phyloP scores from a whole-genome alignment of 2,888 invertebrate species.

The Aricia artaxerxes region DNA sequence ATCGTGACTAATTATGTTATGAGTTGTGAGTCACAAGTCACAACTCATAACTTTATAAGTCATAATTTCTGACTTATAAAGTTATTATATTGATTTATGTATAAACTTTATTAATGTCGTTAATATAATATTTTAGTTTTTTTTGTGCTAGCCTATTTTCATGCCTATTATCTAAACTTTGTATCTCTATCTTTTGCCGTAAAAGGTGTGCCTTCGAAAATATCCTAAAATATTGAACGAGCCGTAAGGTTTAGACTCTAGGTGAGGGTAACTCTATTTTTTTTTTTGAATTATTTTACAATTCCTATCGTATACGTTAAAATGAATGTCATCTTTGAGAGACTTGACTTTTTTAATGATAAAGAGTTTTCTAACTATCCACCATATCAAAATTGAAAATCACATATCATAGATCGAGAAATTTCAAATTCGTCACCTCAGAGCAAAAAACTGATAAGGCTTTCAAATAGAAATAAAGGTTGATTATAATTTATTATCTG shows the following conservation, averaged over 20 bases:
- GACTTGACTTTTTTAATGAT: too few species aligned
- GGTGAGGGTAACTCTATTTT: too few species aligned
- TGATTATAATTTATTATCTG: conserved; percentile 30
- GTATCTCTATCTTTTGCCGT: too few species aligned
- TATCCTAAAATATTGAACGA: too few species aligned
- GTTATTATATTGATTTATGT: conserved; percentile 6
- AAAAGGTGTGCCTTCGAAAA: too few species aligned
- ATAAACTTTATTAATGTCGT: neutral
- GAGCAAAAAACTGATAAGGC: conserved; percentile 23
- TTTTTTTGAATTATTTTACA: too few species aligned
- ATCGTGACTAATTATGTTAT: neutral
- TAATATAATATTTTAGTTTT: neutral
- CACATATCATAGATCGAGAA: neutral
- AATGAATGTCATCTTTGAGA: too few species aligned
- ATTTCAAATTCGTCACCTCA: neutral
- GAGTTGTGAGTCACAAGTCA: neutral
- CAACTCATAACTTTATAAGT: too few species aligned
- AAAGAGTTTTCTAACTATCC: neutral
- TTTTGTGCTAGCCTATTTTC: neutral
- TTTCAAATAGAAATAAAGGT: neutral
- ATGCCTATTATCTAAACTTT: too few species aligned
- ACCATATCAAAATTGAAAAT: neutral
- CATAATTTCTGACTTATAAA: too few species aligned
- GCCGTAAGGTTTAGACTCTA: too few species aligned
- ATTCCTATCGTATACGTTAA: too few species aligned